phyloP scores from a whole-genome alignment of 1,140 invertebrate genomes.

The Leptopilina clavipes region DNA sequence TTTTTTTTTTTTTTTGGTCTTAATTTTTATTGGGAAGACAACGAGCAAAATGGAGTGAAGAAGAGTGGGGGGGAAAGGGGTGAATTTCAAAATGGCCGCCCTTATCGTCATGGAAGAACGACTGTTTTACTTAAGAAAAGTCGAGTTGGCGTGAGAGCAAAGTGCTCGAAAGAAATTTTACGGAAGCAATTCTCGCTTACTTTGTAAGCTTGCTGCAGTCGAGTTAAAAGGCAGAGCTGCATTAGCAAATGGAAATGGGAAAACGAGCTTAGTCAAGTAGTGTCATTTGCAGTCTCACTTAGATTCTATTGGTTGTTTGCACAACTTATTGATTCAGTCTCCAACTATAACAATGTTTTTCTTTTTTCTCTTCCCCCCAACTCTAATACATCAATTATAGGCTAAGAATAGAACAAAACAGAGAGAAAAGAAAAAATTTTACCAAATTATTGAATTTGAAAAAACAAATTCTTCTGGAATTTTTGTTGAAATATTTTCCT shows the following conservation, averaged over 20 bases:
- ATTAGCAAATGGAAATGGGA: constrained; percentile 33
- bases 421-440: too few species aligned
- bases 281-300: constrained; percentile 29
- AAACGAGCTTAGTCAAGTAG: constrained; percentile 34
- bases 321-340: constrained; percentile 18
- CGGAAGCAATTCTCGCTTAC: constrained; percentile 31
- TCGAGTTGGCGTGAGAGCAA: constrained; percentile 12
- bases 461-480: too few species aligned
- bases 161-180: constrained; percentile 28
- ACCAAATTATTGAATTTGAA: too few species aligned
- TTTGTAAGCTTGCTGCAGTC: constrained; percentile 31
- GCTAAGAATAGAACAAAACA: too few species aligned
- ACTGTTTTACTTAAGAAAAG: not conserved
- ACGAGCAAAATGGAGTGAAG: not conserved
- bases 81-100: not conserved
- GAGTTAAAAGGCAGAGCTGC: constrained; percentile 24
- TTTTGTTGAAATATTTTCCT: too few species aligned
- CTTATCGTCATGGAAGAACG: not conserved
- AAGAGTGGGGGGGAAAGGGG: not conserved
- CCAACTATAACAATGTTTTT: not conserved
- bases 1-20: too few species aligned
- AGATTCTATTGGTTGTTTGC: constrained; percentile 31
- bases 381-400: not conserved
- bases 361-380: not conserved
- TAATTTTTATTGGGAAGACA: not conserved